Evolutionary conservation across 2,888 invertebrate genomes (phyloP), one percentile per base, ranked within the genome.

Genomic region (Copidosoma aretas): DNA sequence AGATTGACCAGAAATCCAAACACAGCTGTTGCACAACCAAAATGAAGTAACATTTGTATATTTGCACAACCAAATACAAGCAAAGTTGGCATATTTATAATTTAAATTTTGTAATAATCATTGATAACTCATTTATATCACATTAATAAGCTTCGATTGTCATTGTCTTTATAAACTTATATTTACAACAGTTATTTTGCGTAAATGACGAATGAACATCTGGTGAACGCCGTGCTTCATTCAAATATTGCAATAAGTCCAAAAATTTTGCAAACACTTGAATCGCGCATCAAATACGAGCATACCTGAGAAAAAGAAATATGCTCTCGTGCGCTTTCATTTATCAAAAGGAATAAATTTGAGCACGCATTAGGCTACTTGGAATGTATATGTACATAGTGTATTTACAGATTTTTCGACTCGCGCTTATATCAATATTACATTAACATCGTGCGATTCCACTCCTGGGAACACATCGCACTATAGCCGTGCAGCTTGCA

Each of bases 401-500:
- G n/a, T 32, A 3, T 32, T 32, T 5, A 32, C 32, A 5, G 8
- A 32, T 32, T 32, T 32, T 32, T 8, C 32, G 32, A 32, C 32
- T 32, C 8, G 8, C 32, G 32, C 8, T n/a, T n/a, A 8, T 32
- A 32, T 5, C 3, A 32, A 32, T 32, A 32, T 32, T 8, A 32
- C 32, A 32, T 32, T 32, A 5, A 32, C 32, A 32, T 32, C 8
- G 8, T 32, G 32, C 32, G 8, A 32, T 32, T 32, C 32, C 32
- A 32, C 32, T 32, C 32, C 8, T 32, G 32, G 43, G 12, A 46
- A 46, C 17, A 17, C 17, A 46, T 22, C 53, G 53, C 39, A 41
- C 59, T 2, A 54, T 59, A 41, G 15, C 19, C 21, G 43, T 52
- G 63, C 60, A 67, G 39, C 54, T 62, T 66, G 56, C 5, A 67